phyloP scores from a whole-genome alignment of 2,888 invertebrate genomes.

The Baronia brevicornis region DNA sequence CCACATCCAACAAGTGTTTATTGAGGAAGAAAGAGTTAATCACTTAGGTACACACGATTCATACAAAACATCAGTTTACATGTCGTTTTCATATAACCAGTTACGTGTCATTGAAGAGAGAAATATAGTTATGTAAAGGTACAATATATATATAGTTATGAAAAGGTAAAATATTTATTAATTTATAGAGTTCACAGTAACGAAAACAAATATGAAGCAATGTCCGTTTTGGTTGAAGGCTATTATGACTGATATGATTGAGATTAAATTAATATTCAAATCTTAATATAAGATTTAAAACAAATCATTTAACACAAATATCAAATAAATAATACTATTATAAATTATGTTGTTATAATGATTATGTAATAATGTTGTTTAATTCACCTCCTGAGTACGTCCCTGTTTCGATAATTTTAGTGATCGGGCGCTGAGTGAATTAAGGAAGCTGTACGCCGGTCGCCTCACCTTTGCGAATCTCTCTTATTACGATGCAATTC shows the following conservation, averaged over 20 bases:
- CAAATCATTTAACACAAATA: no score
- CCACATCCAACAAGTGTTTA: slow-evolving; percentile 1
- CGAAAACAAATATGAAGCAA: no score
- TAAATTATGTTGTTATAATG: not conserved
- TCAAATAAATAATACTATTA: not conserved
- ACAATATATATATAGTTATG: not conserved
- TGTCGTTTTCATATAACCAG: slow-evolving; percentile 9
- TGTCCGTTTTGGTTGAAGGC: no score
- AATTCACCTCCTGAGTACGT: slow-evolving; percentile 1
- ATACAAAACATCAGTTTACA: slow-evolving; percentile 17
- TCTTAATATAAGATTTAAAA: no score
- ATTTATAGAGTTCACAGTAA: no score
- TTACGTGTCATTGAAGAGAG: slow-evolving; percentile 1
- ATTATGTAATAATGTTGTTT: not conserved
- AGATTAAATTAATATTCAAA: no score
- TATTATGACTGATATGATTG: no score
- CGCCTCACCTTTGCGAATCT: slow-evolving; percentile 28
- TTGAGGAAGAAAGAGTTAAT: slow-evolving; percentile 19
- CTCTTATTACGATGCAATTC: slow-evolving; percentile 13
- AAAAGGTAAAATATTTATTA: no score
- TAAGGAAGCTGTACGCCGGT: slow-evolving; percentile 29
- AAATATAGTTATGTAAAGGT: slow-evolving; percentile 4
- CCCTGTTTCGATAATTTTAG: slow-evolving; percentile 22
- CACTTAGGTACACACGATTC: slow-evolving; percentile 17
- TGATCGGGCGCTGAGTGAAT: slow-evolving; percentile 28